Percentiles rank a stretch among this genome's conserved stretches.
Evolutionary conservation across 2,888 invertebrate species (phyloP).

Genomic region (Spisula subtruncata): DNA sequence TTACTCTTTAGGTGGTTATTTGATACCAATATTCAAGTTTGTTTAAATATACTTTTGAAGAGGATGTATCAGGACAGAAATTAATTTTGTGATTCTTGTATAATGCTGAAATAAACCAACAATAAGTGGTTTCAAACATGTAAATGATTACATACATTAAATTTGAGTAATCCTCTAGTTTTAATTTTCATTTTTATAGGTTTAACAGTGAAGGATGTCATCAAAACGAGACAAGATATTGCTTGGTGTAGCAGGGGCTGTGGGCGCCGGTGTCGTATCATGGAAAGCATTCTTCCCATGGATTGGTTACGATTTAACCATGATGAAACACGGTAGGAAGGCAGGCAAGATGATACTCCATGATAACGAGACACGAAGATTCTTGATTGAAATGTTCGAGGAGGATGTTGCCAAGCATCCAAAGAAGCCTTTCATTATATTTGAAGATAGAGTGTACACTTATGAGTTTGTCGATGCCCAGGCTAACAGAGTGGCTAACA

Average conservation of each 20-base stretch:
- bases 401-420: slow-evolving; percentile 73
- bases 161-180: neutral
- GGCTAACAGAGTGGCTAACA: slow-evolving; percentile 84
- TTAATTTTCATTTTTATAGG: neutral
- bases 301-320: slow-evolving; percentile 78
- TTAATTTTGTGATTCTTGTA: too few species aligned
- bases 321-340: slow-evolving; percentile 65
- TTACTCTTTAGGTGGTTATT: too few species aligned
- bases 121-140: too few species aligned
- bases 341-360: slow-evolving; percentile 31
- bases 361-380: slow-evolving; percentile 58
- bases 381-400: slow-evolving; percentile 80
- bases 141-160: too few species aligned
- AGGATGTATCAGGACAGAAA: too few species aligned
- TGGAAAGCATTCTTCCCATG: slow-evolving; percentile 81
- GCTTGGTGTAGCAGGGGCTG: slow-evolving; percentile 74
- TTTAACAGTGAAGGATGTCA: slow-evolving; percentile 54
- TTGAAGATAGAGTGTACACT: slow-evolving; percentile 82
- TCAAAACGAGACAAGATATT: slow-evolving; percentile 71
- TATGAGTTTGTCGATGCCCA: slow-evolving; percentile 83
- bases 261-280: slow-evolving; percentile 74
- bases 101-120: too few species aligned
- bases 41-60: too few species aligned
- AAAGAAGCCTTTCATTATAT: slow-evolving; percentile 80
- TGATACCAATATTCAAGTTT: too few species aligned